Evolutionary conservation across 2,113 vertebrate genomes (phyloP), one percentile per base, ranked within the genome.

Genomic region (Vidua chalybeata): DNA sequence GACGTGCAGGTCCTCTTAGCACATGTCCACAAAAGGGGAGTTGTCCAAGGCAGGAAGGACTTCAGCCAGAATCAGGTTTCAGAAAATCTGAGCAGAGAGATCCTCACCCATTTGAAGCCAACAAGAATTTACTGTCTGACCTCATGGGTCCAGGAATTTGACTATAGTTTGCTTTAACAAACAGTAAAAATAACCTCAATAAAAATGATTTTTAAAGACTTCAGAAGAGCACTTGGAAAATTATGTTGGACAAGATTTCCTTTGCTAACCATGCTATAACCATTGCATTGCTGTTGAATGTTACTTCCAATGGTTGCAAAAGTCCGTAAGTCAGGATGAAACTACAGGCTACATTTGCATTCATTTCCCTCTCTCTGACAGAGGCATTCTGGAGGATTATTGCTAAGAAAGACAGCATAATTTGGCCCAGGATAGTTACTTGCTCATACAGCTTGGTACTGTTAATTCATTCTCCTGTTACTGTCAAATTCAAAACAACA

Each of bases 401-500:
- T 48, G 39, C 55, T 56, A 72, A 4, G 33, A 83, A 88, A 83
- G 59, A 52, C 30, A 59, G 39, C 2, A 3, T 22, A 33, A 67
- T 74, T 55, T 87, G 67, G 43, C 87, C 31, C 82, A 80, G 41
- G 24, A 51, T 1, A 56, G 30, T 45, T 14, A 85, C 21, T 37
- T 10, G 63, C 46, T 79, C 48, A 27, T 27, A 77, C 9, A 88
- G 63, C 48, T 91, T 1, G 21, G 67, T 43, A 48, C 45, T 48
- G 63, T 75, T 86, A 83, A 62, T 80, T 45, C 8, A 1, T 41
- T 52, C 59, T 94, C 67, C 71, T 35, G 59, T 69, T 52, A 94
- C 78, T 88, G 92, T 69, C 74, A 77, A 86, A 94, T 86, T 90
- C 82, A 95, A 94, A 94, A 63, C 58, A 94, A 72, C 58, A 90